A percentile compares a stretch with the other conserved stretches of the same genome.
Evolutionary conservation across 2,888 invertebrate genomes (phyloP).

Genomic region (Mythimna loreyi): DNA sequence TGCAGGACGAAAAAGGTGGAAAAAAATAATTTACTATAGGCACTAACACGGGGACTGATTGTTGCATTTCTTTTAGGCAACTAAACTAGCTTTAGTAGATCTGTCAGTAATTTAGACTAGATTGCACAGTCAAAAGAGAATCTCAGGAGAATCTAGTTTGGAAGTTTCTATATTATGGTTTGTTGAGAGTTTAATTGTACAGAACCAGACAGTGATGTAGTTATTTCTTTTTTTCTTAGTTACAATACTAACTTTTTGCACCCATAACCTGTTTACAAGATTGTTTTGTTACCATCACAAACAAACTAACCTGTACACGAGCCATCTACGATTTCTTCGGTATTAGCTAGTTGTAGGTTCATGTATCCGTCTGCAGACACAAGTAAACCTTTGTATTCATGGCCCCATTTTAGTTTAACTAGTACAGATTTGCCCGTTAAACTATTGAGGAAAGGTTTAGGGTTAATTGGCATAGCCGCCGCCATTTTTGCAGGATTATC

Average conservation of each 20-base stretch:
- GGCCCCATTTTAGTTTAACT: slow-evolving; percentile 99
- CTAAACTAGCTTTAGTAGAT: background rate
- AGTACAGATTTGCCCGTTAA: slow-evolving; percentile 99
- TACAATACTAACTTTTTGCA: background rate
- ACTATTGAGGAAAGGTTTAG: slow-evolving; percentile 99
- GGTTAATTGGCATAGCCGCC: slow-evolving; percentile 98
- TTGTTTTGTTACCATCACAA: slow-evolving; percentile 32
- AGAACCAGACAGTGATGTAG: background rate
- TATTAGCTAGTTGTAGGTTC: slow-evolving; percentile 99
- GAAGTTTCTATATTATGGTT: too few relatives aligned
- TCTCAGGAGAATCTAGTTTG: too few relatives aligned
- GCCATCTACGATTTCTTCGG: slow-evolving; percentile 99
- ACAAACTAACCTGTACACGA: slow-evolving; percentile 93
- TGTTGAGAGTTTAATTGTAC: too few relatives aligned
- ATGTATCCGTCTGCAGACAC: slow-evolving; percentile 99
- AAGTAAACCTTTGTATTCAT: slow-evolving; percentile 99
- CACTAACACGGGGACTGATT: too few relatives aligned
- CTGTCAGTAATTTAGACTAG: background rate
- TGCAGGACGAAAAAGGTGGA: too few relatives aligned
- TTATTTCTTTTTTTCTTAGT: background rate
- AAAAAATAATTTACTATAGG: too few relatives aligned
- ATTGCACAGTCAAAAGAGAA: too few relatives aligned
- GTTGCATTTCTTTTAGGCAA: too few relatives aligned
- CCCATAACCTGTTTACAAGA: background rate
- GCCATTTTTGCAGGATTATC: slow-evolving; percentile 90